phyloP scores from a whole-genome alignment of 1,140 invertebrate species.

The Cydia strobilella region DNA sequence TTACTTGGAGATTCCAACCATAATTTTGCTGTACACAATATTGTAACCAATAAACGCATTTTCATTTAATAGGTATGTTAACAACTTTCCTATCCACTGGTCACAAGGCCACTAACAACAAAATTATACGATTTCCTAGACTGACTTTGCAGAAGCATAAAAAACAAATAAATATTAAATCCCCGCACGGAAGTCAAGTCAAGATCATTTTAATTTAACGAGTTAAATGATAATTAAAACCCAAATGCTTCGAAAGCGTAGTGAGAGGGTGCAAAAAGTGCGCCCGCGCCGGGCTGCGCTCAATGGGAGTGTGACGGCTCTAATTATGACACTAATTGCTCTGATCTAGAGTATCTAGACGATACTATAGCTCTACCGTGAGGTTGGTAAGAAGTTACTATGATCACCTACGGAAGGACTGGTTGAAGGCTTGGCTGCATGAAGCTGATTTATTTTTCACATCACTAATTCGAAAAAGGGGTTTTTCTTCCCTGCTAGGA shows the following conservation, averaged over 20 bases:
- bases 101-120: background rate
- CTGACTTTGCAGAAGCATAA: background rate
- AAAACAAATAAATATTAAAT: background rate
- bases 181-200: background rate
- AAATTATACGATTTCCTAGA: background rate
- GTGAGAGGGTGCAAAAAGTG: constrained; percentile 19
- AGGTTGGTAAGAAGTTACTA: no score
- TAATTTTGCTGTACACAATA: no score
- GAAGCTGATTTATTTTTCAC: no score
- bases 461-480: no score
- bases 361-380: background rate
- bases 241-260: constrained; percentile 30
- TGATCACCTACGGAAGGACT: no score
- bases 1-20: no score
- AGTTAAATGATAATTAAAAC: constrained; percentile 26
- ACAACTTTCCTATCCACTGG: background rate
- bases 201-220: background rate
- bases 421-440: no score
- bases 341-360: background rate
- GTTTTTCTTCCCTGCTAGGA: no score
- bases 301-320: constrained; percentile 27
- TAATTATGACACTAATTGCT: constrained; percentile 15
- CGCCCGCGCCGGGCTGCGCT: background rate
- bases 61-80: no score
- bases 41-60: no score